Evolutionary conservation across 37 sponge, comb jelly and placozoan genomes (phyloP).

Genomic region (Crambe crambe): DNA sequence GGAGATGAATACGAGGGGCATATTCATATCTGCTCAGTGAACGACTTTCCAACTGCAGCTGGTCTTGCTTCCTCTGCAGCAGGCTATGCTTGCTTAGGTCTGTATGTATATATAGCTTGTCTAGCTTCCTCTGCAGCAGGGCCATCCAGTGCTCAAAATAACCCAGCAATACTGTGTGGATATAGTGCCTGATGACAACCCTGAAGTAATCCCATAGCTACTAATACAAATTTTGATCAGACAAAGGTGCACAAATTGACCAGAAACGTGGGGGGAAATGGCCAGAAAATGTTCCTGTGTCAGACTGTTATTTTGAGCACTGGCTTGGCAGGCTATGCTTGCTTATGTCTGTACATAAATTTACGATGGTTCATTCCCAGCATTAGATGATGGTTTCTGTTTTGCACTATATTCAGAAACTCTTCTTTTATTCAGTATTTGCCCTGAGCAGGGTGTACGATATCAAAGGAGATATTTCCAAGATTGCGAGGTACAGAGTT

Average conservation of each 20-base stretch:
- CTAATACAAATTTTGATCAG: too few relatives aligned
- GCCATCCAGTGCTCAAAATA: neutral
- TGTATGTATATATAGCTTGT: neutral
- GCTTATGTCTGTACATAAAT: slow-evolving; percentile 65
- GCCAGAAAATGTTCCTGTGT: too few relatives aligned
- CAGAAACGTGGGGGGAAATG: too few relatives aligned
- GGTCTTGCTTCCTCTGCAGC: slow-evolving; percentile 99
- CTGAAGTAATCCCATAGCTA: too few relatives aligned
- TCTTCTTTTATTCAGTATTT: slow-evolving; percentile 15
- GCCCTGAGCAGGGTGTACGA: slow-evolving; percentile 42
- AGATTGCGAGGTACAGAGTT: slow-evolving; percentile 77
- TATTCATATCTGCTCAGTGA: slow-evolving; percentile 85
- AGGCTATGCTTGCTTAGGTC: slow-evolving; percentile 96
- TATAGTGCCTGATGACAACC: too few relatives aligned
- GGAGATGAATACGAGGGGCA: slow-evolving; percentile 1
- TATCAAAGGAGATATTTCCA: slow-evolving; percentile 75
- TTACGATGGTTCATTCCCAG: too few relatives aligned
- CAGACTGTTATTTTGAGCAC: too few relatives aligned
- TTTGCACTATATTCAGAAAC: too few relatives aligned
- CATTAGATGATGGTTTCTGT: too few relatives aligned
- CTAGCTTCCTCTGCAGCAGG: neutral
- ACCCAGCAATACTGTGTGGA: too few relatives aligned
- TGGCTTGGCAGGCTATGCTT: slow-evolving; percentile 99
- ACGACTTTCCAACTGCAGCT: slow-evolving; percentile 99
- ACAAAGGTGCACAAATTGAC: too few relatives aligned